Evolutionary conservation across 2,888 invertebrate genomes (phyloP).

Genomic region (Mythimna vitellina): DNA sequence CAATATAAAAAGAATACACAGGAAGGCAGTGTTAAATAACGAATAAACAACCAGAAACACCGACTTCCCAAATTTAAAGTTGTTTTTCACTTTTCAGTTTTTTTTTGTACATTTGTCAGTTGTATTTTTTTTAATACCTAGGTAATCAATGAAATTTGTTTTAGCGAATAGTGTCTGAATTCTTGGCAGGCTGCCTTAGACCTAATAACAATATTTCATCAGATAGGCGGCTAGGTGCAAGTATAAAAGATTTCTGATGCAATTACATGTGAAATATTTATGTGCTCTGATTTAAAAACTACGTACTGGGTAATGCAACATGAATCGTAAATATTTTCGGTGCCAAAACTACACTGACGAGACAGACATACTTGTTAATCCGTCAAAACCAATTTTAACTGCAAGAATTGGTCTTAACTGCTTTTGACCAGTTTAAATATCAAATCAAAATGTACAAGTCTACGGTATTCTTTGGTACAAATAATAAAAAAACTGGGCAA

Average conservation of each 20-base stretch:
- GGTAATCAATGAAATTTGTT: conserved; percentile 21
- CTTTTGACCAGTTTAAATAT: no score
- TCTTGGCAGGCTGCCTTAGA: conserved; percentile 34
- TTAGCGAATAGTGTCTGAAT: conserved; percentile 10
- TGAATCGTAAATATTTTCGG: conserved; percentile 30
- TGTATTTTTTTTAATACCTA: neutral
- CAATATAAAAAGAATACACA: no score
- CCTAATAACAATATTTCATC: conserved; percentile 30
- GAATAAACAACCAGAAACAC: no score
- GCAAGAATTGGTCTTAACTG: no score
- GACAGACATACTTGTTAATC: neutral
- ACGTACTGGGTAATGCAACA: conserved; percentile 3
- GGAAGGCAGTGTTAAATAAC: no score
- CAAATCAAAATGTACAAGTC: no score
- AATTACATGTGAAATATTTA: conserved; percentile 32
- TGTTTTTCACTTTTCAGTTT: no score
- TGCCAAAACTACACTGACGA: conserved; percentile 21
- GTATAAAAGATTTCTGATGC: conserved; percentile 16
- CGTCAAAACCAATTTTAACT: no score
- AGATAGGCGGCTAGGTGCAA: conserved; percentile 8
- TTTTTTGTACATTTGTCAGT: no score
- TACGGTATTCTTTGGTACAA: no score
- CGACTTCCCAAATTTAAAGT: no score
- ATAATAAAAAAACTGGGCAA: no score
- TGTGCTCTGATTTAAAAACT: conserved; percentile 18